phyloP scores from a whole-genome alignment of 1,140 invertebrate species.

The Drosophila lacertosa region DNA sequence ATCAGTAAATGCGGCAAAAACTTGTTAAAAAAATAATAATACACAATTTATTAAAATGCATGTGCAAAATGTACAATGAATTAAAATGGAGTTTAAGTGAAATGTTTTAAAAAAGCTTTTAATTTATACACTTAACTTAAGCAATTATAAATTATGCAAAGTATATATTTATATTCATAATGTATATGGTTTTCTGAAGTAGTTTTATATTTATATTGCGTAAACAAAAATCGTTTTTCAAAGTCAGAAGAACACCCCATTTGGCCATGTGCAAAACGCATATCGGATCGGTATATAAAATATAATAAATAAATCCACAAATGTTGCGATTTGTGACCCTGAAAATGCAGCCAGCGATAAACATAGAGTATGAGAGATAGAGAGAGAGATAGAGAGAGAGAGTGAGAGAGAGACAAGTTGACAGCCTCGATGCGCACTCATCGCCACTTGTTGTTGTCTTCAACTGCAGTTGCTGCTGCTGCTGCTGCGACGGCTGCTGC shows the following conservation, averaged over 20 bases:
- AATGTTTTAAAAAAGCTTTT: too few species aligned
- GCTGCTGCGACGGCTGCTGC: neutral
- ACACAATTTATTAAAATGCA: neutral
- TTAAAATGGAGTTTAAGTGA: too few species aligned
- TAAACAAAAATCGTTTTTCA: slow-evolving; percentile 37
- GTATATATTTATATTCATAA: neutral
- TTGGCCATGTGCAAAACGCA: slow-evolving; percentile 18
- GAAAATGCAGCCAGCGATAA: slow-evolving; percentile 46
- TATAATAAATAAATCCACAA: slow-evolving; percentile 43
- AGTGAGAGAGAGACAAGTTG: slow-evolving; percentile 41
- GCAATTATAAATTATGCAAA: too few species aligned
- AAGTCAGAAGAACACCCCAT: slow-evolving; percentile 39
- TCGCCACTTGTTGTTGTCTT: slow-evolving; percentile 36
- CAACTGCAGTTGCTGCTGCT: slow-evolving; percentile 1
- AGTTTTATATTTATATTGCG: slow-evolving; percentile 4
- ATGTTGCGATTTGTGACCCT: slow-evolving; percentile 56
- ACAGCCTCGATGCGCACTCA: slow-evolving; percentile 63
- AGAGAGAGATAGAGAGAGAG: slow-evolving; percentile 13
- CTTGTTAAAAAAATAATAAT: neutral
- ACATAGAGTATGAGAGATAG: slow-evolving; percentile 17
- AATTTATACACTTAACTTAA: too few species aligned
- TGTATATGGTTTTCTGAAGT: too few species aligned
- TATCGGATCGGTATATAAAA: slow-evolving; percentile 8
- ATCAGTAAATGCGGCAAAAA: neutral
- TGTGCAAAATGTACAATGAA: neutral